Evolutionary conservation across 2,888 invertebrate species (phyloP).

Genomic region (Phymatocera aterrima): DNA sequence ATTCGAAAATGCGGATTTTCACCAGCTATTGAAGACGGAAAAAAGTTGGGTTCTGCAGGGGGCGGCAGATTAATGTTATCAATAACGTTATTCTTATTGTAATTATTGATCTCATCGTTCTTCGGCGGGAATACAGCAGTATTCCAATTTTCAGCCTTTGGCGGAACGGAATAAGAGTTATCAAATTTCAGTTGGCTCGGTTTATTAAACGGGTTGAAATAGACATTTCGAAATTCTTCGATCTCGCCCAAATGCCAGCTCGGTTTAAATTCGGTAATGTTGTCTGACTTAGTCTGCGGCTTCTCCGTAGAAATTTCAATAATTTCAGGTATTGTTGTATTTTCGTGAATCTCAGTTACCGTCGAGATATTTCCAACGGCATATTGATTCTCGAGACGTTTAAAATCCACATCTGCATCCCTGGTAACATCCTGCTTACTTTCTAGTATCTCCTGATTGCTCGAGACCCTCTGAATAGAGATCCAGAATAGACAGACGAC

Average conservation of each 20-base stretch:
- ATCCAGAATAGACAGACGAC: constrained; percentile 36
- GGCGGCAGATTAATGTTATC: neutral
- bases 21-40: neutral
- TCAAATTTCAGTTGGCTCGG: constrained; percentile 59
- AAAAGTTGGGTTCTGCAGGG: neutral
- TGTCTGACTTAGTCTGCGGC: neutral
- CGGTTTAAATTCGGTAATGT: constrained; percentile 56
- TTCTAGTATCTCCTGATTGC: constrained; percentile 17
- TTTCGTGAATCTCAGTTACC: neutral
- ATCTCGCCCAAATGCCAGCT: constrained; percentile 65
- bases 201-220: constrained; percentile 57
- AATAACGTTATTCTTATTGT: neutral
- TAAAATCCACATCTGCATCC: constrained; percentile 36
- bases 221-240: constrained; percentile 50
- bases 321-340: neutral
- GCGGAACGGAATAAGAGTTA: constrained; percentile 42
- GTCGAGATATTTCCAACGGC: constrained; percentile 41
- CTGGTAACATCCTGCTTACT: neutral
- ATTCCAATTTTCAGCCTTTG: neutral
- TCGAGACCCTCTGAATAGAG: constrained; percentile 10
- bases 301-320: neutral
- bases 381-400: constrained; percentile 46
- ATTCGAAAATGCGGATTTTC: constrained; percentile 13
- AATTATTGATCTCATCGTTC: constrained; percentile 11
- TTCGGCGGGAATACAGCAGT: neutral